phyloP scores from a whole-genome alignment of 2,888 invertebrate genomes.

The Melinopterus prodromus region DNA sequence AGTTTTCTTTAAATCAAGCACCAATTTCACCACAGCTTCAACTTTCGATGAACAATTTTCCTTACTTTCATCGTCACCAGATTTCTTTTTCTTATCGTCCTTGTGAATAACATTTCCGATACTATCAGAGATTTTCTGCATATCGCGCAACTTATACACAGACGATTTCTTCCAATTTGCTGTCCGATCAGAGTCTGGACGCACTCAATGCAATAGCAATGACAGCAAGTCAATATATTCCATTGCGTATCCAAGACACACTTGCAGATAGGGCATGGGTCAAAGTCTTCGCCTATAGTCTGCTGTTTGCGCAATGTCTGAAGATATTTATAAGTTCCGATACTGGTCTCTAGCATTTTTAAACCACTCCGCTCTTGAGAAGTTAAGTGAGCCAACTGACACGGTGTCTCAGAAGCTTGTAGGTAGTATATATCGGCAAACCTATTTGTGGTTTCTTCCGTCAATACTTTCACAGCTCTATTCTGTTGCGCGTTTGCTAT shows the following conservation, averaged over 20 bases:
- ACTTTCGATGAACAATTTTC: conserved; percentile 79
- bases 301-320: conserved; percentile 67
- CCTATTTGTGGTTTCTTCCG: conserved; percentile 52
- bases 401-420: conserved; percentile 56
- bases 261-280: conserved; percentile 77
- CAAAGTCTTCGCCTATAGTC: conserved; percentile 63
- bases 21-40: conserved; percentile 66
- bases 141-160: conserved; percentile 64
- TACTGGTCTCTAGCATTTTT: conserved; percentile 60
- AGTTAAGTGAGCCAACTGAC: conserved; percentile 48
- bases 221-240: conserved; percentile 78
- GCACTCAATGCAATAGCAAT: conserved; percentile 75
- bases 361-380: conserved; percentile 53
- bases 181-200: conserved; percentile 60
- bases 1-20: conserved; percentile 64
- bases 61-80: conserved; percentile 54
- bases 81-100: conserved; percentile 40
- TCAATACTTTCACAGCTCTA: conserved; percentile 53
- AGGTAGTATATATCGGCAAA: conserved; percentile 58
- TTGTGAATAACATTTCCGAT: conserved; percentile 61
- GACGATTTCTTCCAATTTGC: conserved; percentile 38
- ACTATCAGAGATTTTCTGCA: conserved; percentile 65
- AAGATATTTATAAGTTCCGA: conserved; percentile 73
- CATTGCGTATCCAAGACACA: conserved; percentile 68
- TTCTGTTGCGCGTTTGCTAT: conserved; percentile 37